A percentile compares a stretch with the other conserved stretches of the same genome.
phyloP scores from a whole-genome alignment of 2,888 invertebrate genomes.

The Alloscopus bannaensis region DNA sequence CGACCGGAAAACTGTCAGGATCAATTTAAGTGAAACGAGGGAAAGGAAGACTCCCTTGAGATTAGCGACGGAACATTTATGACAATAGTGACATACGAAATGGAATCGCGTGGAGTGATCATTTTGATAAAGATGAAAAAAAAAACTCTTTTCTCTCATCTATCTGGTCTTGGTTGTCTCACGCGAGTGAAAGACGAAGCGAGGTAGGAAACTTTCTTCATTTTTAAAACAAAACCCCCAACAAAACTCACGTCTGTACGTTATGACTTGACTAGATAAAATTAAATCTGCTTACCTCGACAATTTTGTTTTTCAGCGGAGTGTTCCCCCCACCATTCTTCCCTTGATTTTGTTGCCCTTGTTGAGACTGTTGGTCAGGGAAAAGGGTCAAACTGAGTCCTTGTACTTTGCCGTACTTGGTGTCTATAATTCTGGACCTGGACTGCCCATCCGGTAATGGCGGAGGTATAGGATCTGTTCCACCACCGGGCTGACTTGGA shows the following conservation, averaged over 20 bases:
- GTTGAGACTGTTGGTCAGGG: conserved; percentile 41
- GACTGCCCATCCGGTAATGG: conserved; percentile 76
- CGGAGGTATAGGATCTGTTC: conserved; percentile 50
- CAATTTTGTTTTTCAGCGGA: conserved; percentile 72
- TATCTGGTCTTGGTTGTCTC: not conserved
- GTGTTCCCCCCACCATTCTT: conserved; percentile 47
- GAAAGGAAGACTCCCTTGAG: conserved; percentile 26
- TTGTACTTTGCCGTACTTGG: conserved; percentile 80
- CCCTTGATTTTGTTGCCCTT: conserved; percentile 14
- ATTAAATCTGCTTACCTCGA: conserved; percentile 70
- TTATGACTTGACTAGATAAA: conserved; percentile 51
- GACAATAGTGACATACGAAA: conserved; percentile 51
- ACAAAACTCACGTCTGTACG: conserved; percentile 22
- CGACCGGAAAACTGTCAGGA: conserved; percentile 41
- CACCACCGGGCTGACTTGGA: conserved; percentile 39
- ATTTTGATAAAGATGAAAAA: conserved; percentile 48
- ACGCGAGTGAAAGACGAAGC: conserved; percentile 23
- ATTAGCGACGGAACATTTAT: conserved; percentile 37
- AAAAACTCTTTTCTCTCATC: not conserved
- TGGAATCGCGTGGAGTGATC: conserved; percentile 42
- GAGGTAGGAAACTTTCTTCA: conserved; percentile 9
- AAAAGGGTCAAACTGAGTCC: conserved; percentile 69
- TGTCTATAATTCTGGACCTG: conserved; percentile 88
- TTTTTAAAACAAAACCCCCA: conserved; percentile 4
- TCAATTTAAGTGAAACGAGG: conserved; percentile 48